Percentiles rank a stretch among this genome's conserved stretches.
phyloP scores from a whole-genome alignment of 2,797 vertebrate genomes.

The Cheirogaleus major region DNA sequence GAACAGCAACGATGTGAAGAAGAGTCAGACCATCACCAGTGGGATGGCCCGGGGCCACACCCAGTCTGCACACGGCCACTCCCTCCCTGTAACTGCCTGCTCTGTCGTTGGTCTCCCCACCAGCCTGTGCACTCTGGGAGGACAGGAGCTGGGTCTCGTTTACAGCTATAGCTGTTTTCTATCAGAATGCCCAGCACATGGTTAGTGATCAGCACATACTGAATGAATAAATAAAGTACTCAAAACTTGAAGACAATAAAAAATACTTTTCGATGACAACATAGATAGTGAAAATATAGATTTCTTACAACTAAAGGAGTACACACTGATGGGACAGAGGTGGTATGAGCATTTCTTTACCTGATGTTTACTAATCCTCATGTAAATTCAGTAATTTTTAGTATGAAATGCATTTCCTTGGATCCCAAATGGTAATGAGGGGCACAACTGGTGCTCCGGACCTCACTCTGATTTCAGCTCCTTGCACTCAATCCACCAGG shows the following conservation, averaged over 20 bases:
- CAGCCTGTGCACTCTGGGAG: not conserved
- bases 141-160: not conserved
- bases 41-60: not conserved
- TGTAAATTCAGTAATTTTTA: not conserved
- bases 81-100: not conserved
- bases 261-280: not conserved
- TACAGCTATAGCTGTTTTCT: not conserved
- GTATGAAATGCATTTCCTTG: not conserved
- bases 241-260: not conserved
- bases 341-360: not conserved
- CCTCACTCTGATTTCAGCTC: not conserved
- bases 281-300: not conserved
- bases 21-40: not conserved
- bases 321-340: not conserved
- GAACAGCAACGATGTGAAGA: not conserved
- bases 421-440: not conserved
- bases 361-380: not conserved
- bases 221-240: not conserved
- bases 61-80: not conserved
- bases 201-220: not conserved
- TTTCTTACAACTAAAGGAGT: not conserved
- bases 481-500: not conserved
- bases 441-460: not conserved
- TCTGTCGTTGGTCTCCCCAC: not conserved
- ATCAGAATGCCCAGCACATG: not conserved